Evolutionary conservation across 2,797 vertebrate genomes (phyloP).

Genomic region (Vespertilio murinus): DNA sequence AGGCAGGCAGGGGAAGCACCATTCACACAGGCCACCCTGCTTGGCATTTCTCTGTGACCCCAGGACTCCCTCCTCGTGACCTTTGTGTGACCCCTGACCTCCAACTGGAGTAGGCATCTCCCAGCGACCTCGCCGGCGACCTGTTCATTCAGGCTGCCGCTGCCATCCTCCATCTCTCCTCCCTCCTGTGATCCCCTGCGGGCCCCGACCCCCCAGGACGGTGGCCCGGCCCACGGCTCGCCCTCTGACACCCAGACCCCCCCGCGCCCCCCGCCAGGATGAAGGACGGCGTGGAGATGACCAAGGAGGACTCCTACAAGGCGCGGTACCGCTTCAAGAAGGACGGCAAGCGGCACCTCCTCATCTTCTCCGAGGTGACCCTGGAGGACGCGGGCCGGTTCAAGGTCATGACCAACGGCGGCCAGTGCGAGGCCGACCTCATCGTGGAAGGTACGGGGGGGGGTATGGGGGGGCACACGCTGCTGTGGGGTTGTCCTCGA

Average conservation of each 20-base stretch:
- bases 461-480: rapidly evolving
- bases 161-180: background rate
- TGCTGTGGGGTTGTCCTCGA: background rate
- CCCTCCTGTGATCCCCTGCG: background rate
- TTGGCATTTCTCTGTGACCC: background rate
- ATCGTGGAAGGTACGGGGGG: conserved; percentile 90
- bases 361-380: conserved; percentile 91
- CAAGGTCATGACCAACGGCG: conserved; percentile 89
- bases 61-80: rapidly evolving
- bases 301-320: conserved; percentile 88
- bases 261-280: conserved; percentile 83
- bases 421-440: conserved; percentile 92
- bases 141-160: background rate
- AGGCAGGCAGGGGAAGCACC: background rate
- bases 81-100: background rate
- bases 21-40: background rate
- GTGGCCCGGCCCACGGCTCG: background rate
- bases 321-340: conserved; percentile 92
- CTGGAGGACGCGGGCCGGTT: conserved; percentile 90
- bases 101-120: background rate
- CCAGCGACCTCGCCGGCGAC: background rate
- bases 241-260: background rate
- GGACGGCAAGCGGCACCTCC: conserved; percentile 90
- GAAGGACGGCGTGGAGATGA: conserved; percentile 94
- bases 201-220: background rate